Base-by-base conservation (phyloP, 2,888 invertebrate genomes). In the Sycophila texana region DNA sequence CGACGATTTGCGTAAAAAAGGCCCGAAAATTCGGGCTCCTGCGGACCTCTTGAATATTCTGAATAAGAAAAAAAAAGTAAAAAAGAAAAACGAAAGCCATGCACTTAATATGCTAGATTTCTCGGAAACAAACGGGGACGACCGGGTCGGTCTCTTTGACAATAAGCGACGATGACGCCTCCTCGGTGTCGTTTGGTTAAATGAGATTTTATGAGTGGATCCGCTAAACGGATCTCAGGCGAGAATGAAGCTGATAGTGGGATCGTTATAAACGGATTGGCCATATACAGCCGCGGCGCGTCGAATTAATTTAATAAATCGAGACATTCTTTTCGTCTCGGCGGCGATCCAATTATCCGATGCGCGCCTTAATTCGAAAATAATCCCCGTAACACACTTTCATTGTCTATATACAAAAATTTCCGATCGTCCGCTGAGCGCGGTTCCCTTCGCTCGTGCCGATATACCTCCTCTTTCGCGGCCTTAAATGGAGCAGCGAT, bases 261-360 rank as follows among this genome's bases (percentile, higher is more conserved):
- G 30, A 57, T 66, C 74, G 73, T 70, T 66, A 55, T 81, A 81
- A 81, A 73, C 73, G 81, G 81, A 81, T 81, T 78, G 20, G 51
- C 55, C 53, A 47, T 4, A 47, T 4, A 26, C 2, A 22, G 47
- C 5, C 18, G 18, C 47, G 53, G 26, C 39, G 12, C 14, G 68
- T 75, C 70, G 76, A 76, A 74, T 77, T 81, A 75, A 81, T 78
- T 78, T 73, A 78, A 81, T 79, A 79, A 78, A 81, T 72, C 75
- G 78, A 53, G 39, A 79, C 60, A 71, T 74, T 70, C 74, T 57
- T 70, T 72, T 75, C 66, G 16, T 26, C 22, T 39, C 60, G 12
- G 22, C 60, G 12, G 18, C 39, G 66, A 75, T 79, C 75, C 72
- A 79, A 79, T 79, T 75, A 72, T 65, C 51, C 53, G 26, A 55